Percentiles rank a stretch among this genome's conserved stretches.
Evolutionary conservation across 2,797 vertebrate species (phyloP).

Genomic region (Rallus crepitans): DNA sequence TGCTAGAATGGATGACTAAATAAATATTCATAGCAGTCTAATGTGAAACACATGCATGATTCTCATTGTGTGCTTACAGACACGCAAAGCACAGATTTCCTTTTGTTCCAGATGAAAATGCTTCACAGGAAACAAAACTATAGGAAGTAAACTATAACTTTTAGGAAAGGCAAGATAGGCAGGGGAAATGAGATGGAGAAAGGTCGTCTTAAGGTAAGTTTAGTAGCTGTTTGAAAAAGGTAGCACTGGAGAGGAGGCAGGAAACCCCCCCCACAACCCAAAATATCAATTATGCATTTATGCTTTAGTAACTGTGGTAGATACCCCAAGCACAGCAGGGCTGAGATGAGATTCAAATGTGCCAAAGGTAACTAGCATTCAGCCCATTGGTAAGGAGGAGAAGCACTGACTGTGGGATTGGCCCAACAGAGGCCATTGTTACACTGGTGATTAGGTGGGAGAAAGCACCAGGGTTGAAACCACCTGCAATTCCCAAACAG

Average conservation of each 20-base stretch:
- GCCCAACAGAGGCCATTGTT: background rate
- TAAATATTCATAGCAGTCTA: slow-evolving; percentile 30
- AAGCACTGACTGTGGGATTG: background rate
- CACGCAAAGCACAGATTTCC: background rate
- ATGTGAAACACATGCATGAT: slow-evolving; percentile 35
- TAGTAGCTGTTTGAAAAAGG: background rate
- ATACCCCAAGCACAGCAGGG: background rate
- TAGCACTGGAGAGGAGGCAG: background rate
- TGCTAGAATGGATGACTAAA: slow-evolving; percentile 22
- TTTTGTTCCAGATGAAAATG: background rate
- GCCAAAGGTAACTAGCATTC: background rate
- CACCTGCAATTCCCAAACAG: background rate
- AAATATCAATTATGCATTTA: background rate
- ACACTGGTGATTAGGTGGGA: background rate
- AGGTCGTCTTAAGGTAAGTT: background rate
- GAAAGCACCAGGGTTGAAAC: background rate
- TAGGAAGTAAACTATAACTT: background rate
- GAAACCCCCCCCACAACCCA: background rate
- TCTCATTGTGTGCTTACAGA: slow-evolving; percentile 3
- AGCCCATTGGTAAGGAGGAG: background rate
- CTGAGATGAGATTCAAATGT: background rate
- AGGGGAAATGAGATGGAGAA: background rate
- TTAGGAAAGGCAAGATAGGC: background rate
- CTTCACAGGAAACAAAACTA: background rate
- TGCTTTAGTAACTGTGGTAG: background rate